phyloP scores from a whole-genome alignment of 2,888 invertebrate species.

The Odiellus spinosus region DNA sequence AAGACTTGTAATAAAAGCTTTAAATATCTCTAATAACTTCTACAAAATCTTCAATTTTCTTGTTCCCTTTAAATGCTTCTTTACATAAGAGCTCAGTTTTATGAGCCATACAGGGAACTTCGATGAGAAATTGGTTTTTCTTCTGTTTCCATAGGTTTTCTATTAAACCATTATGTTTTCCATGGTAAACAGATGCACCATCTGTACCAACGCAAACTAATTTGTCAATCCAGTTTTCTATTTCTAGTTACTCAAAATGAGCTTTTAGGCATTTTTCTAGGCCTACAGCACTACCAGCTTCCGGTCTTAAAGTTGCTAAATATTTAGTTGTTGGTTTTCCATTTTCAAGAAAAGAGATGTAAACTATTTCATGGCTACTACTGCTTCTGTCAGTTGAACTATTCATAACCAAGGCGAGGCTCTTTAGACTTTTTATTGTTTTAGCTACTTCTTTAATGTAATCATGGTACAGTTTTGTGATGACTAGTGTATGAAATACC shows the following conservation, averaged over 20 bases:
- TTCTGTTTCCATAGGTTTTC: neutral
- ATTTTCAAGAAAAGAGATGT: conserved; percentile 6
- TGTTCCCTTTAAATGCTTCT: conserved; percentile 1
- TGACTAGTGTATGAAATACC: conserved; percentile 8
- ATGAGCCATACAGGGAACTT: conserved; percentile 4
- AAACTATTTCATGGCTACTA: conserved; percentile 9
- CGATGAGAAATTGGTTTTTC: neutral
- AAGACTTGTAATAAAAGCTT: conserved; percentile 2
- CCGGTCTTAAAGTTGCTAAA: conserved; percentile 3
- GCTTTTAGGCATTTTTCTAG: too few relatives aligned
- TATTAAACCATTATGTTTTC: conserved; percentile 3
- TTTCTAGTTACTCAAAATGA: neutral
- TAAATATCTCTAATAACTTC: conserved; percentile 5
- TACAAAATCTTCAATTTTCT: neutral
- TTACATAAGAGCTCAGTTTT: conserved; percentile 1
- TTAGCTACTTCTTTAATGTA: conserved; percentile 4
- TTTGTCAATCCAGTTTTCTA: conserved; percentile 5
- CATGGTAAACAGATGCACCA: neutral
- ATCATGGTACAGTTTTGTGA: conserved; percentile 7
- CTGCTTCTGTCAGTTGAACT: conserved; percentile 1
- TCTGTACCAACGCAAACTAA: conserved; percentile 3
- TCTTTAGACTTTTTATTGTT: neutral
- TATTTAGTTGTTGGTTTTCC: conserved; percentile 3
- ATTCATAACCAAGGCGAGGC: conserved; percentile 7
- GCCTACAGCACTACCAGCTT: neutral